Conservation (phyloP, 1,140 invertebrate genomes). For the Aphidius ervi region DNA sequence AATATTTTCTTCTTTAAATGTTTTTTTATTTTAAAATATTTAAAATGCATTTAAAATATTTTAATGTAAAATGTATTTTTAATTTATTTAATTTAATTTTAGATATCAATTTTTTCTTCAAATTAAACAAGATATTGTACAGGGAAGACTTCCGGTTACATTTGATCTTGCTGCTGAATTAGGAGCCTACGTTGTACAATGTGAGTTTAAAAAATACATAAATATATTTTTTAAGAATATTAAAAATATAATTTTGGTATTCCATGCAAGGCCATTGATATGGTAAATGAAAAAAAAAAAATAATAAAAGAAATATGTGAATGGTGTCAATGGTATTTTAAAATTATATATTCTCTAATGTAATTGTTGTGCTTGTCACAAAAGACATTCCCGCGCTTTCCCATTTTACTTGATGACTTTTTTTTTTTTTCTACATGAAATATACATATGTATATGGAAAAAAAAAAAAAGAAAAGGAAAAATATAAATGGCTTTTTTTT, state of each 20-base stretch:
- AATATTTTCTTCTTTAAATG: no score
- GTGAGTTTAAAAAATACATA: conserved; percentile 60
- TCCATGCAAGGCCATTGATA: no score
- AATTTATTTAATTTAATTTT: conserved; percentile 25
- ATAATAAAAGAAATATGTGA: not conserved
- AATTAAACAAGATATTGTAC: conserved; percentile 91
- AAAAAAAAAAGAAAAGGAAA: no score
- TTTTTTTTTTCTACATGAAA: not conserved
- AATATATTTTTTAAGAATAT: conserved; percentile 12
- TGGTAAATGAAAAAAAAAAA: conserved; percentile 7
- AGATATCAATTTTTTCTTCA: conserved; percentile 96
- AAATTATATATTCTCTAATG: no score
- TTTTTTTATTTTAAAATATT: no score
- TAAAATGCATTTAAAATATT: no score
- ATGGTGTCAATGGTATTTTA: not conserved
- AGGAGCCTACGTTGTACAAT: conserved; percentile 91
- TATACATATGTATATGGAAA: no score
- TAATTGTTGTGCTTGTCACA: not conserved
- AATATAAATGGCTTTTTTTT: no score
- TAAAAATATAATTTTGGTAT: not conserved
- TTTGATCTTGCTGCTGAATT: conserved; percentile 88
- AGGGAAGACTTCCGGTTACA: conserved; percentile 81
- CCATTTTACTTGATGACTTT: not conserved
- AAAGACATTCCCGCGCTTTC: conserved; percentile 10
- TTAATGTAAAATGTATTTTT: not conserved